phyloP scores from a whole-genome alignment of 2,888 invertebrate species.

The Caenorhabditis zanzibari region DNA sequence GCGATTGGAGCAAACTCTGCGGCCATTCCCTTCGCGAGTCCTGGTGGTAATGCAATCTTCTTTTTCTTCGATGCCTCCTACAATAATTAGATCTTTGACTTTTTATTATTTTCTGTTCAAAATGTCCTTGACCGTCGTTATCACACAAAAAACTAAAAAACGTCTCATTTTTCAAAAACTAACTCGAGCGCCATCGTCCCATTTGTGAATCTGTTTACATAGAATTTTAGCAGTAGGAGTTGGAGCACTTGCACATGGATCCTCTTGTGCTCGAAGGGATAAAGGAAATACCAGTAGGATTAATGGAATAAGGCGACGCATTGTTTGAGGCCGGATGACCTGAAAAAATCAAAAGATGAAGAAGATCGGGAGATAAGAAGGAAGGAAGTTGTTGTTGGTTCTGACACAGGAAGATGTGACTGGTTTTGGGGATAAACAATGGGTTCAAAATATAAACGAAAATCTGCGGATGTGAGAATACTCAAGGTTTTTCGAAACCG shows the following conservation, averaged over 20 bases:
- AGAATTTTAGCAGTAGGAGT: slow-evolving; percentile 76
- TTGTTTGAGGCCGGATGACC: slow-evolving; percentile 47
- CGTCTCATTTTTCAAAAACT: slow-evolving; percentile 38
- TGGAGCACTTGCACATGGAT: slow-evolving; percentile 78
- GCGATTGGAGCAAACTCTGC: slow-evolving; percentile 81
- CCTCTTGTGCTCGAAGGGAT: slow-evolving; percentile 39
- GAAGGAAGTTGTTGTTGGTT: slow-evolving; percentile 10
- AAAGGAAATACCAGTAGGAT: slow-evolving; percentile 8
- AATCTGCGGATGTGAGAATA: neutral
- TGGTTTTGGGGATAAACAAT: neutral
- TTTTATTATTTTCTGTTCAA: slow-evolving; percentile 21
- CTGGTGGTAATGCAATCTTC: slow-evolving; percentile 77
- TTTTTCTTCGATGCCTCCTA: slow-evolving; percentile 73
- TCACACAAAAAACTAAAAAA: slow-evolving; percentile 1
- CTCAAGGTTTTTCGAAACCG: slow-evolving; percentile 1
- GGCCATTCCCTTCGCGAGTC: slow-evolving; percentile 72
- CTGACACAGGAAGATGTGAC: neutral
- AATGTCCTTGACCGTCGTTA: slow-evolving; percentile 40
- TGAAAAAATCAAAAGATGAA: slow-evolving; percentile 27
- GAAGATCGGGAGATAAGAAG: slow-evolving; percentile 12
- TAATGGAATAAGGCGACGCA: slow-evolving; percentile 26
- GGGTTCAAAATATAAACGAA: too few relatives aligned
- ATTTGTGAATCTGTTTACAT: slow-evolving; percentile 80
- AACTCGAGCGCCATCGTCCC: slow-evolving; percentile 80
- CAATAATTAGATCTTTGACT: slow-evolving; percentile 41